These are phyloP conservation scores for Drosophila anomalata DNA, from an alignment of 2,888 invertebrate species.

Conservation along the genomic window DNA sequence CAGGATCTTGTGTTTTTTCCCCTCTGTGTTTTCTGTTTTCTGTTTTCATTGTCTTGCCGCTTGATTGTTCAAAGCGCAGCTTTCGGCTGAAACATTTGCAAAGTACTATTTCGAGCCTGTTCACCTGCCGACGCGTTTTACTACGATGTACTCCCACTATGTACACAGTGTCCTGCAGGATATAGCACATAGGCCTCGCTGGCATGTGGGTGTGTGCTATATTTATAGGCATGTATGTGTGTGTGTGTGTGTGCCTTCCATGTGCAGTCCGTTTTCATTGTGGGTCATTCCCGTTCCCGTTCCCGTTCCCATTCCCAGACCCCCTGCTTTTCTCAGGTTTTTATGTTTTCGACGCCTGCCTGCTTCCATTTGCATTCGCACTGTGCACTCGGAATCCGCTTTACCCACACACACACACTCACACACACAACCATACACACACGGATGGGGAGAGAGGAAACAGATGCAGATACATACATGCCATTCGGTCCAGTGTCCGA, in stretches of 20 bases:
- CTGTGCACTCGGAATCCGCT: slow-evolving; percentile 64
- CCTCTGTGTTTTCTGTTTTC: slow-evolving; percentile 23
- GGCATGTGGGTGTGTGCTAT: slow-evolving; percentile 63
- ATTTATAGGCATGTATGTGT: slow-evolving; percentile 59
- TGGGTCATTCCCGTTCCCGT: slow-evolving; percentile 68
- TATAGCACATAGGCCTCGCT: slow-evolving; percentile 29
- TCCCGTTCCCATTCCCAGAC: slow-evolving; percentile 41
- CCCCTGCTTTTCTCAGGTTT: slow-evolving; percentile 43
- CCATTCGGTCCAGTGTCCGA: slow-evolving; percentile 44
- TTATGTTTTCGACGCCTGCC: slow-evolving; percentile 60
- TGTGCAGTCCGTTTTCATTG: slow-evolving; percentile 70
- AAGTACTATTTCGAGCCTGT: slow-evolving; percentile 58
- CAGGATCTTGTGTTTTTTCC: slow-evolving; percentile 54
- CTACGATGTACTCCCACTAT: slow-evolving; percentile 50
- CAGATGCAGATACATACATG: slow-evolving; percentile 34
- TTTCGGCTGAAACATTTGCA: slow-evolving; percentile 69
- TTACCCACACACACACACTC: slow-evolving; percentile 46
- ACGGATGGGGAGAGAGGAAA: slow-evolving; percentile 12
- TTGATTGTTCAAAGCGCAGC: slow-evolving; percentile 76
- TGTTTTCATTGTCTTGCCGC: slow-evolving; percentile 54
- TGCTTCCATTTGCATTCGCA: slow-evolving; percentile 53
- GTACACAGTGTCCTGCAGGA: slow-evolving; percentile 17
- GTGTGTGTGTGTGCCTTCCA: slow-evolving; percentile 49
- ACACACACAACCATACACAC: slow-evolving; percentile 9
- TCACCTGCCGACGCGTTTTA: slow-evolving; percentile 67